Conservation (phyloP, 2,797 vertebrate genomes). For the Antrozous pallidus region DNA sequence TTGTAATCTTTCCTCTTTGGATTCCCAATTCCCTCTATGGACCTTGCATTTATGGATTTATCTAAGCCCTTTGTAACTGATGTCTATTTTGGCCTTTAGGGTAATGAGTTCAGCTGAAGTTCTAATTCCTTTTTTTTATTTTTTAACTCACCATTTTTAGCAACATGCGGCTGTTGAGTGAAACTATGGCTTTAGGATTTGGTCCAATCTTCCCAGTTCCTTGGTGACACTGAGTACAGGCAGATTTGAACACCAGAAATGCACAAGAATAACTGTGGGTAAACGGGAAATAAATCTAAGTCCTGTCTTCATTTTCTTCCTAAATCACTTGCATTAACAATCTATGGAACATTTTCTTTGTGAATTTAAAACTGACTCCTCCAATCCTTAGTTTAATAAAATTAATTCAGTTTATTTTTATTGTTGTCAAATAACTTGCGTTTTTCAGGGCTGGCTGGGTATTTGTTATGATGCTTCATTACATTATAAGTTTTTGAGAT, state of each 20-base stretch:
- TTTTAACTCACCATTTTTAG: background rate
- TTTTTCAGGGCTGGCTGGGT: constrained; percentile 15
- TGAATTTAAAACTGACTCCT: constrained; percentile 61
- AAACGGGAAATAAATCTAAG: constrained; percentile 38
- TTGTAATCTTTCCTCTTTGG: constrained; percentile 23
- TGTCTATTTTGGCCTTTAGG: constrained; percentile 47
- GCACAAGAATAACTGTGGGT: background rate
- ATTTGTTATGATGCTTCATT: constrained; percentile 56
- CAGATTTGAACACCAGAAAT: constrained; percentile 42
- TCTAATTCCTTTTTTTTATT: constrained; percentile 13
- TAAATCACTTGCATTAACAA: constrained; percentile 45
- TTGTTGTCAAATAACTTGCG: constrained; percentile 34
- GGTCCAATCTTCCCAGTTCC: background rate
- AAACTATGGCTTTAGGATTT: background rate
- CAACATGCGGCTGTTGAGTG: background rate
- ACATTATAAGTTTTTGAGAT: constrained; percentile 1
- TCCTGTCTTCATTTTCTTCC: background rate
- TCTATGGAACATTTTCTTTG: constrained; percentile 32
- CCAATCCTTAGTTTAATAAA: constrained; percentile 47
- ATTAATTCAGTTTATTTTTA: constrained; percentile 58
- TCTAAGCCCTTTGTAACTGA: constrained; percentile 31
- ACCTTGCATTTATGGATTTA: constrained; percentile 58
- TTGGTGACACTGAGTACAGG: background rate
- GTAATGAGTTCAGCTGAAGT: constrained; percentile 22
- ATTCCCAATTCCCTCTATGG: constrained; percentile 3